Evolutionary conservation across 1,140 invertebrate genomes (phyloP).

Genomic region (Tetramorium simillimum): DNA sequence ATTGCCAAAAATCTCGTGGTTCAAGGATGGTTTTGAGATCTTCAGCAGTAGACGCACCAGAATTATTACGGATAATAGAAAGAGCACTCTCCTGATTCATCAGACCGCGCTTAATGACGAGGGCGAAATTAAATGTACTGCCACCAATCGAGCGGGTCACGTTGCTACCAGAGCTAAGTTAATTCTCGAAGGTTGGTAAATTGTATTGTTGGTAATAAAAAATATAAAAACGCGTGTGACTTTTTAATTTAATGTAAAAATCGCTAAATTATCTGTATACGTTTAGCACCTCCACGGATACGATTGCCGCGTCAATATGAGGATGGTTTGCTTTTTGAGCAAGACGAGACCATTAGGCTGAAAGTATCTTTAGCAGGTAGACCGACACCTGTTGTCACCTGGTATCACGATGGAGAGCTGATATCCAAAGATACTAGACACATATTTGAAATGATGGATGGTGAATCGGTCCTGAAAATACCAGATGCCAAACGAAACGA

Average conservation of each 20-base stretch:
- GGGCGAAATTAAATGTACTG: constrained; percentile 95
- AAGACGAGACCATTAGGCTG: constrained; percentile 94
- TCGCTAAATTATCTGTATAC: not conserved
- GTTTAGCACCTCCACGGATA: constrained; percentile 91
- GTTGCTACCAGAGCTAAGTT: constrained; percentile 90
- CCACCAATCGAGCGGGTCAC: constrained; percentile 93
- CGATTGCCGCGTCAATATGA: constrained; percentile 93
- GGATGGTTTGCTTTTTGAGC: constrained; percentile 95
- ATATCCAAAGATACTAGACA: constrained; percentile 88
- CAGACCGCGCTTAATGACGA: constrained; percentile 92
- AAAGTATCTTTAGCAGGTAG: constrained; percentile 96
- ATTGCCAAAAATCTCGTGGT: constrained; percentile 96
- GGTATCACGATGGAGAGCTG: constrained; percentile 94
- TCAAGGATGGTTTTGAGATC: constrained; percentile 94
- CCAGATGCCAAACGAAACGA: constrained; percentile 90
- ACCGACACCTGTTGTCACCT: constrained; percentile 93
- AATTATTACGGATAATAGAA: constrained; percentile 91
- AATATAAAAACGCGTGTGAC: not conserved
- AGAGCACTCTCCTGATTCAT: constrained; percentile 92
- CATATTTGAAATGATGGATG: constrained; percentile 89
- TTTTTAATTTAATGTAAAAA: not conserved
- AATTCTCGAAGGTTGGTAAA: constrained; percentile 88
- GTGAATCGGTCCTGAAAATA: constrained; percentile 91
- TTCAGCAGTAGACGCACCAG: constrained; percentile 92
- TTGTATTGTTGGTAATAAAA: not conserved